Evolutionary conservation across 2,797 vertebrate species (phyloP).

Genomic region (Gymnoscopelus braueri): DNA sequence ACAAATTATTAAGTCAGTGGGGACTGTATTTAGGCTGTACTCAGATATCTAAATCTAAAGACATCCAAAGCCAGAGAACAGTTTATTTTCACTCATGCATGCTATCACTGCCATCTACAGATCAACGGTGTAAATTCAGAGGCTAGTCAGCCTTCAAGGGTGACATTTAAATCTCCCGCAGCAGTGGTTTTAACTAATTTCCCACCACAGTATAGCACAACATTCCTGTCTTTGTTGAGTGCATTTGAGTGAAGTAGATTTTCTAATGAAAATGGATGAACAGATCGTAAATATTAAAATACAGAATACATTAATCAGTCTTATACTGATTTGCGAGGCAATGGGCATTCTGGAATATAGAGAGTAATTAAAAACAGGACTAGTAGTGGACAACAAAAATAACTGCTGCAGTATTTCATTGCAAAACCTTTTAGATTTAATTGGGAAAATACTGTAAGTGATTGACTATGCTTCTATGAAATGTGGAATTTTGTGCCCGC

Average conservation of each 20-base stretch:
- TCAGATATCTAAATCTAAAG: constrained; percentile 40
- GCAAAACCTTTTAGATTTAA: constrained; percentile 11
- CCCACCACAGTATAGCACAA: neutral
- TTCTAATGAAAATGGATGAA: neutral
- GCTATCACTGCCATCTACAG: constrained; percentile 86
- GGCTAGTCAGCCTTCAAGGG: neutral
- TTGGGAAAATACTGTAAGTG: constrained; percentile 37
- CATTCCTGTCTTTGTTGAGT: neutral
- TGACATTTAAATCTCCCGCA: neutral
- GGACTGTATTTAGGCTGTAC: constrained; percentile 22
- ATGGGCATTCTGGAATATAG: neutral
- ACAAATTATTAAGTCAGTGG: neutral
- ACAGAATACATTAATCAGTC: neutral
- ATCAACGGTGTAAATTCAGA: constrained; percentile 77
- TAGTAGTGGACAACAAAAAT: constrained; percentile 2
- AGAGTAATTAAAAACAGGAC: constrained; percentile 7
- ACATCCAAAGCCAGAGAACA: constrained; percentile 22
- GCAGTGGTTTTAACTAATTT: neutral
- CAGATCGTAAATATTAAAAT: neutral
- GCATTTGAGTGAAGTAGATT: constrained; percentile 4
- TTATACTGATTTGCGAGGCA: neutral
- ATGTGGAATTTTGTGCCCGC: constrained; percentile 27
- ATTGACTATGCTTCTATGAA: constrained; percentile 25
- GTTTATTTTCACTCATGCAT: constrained; percentile 69
- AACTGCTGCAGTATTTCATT: constrained; percentile 11